phyloP scores from a whole-genome alignment of 2,113 vertebrate species.

The Anhinga rufa region DNA sequence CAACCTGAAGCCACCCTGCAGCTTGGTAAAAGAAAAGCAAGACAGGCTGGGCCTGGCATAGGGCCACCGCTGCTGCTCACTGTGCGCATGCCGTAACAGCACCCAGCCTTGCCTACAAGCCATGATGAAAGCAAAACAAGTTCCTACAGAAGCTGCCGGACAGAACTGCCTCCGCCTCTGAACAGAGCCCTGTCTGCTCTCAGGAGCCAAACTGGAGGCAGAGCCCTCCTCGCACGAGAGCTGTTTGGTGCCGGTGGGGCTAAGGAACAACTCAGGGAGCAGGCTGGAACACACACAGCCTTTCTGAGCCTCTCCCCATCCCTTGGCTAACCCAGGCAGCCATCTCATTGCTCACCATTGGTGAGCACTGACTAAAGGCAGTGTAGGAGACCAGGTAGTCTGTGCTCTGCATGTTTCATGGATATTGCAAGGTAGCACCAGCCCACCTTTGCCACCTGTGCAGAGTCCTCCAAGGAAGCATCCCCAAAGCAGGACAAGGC shows the following conservation, averaged over 20 bases:
- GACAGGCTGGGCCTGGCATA: background rate
- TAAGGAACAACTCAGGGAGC: background rate
- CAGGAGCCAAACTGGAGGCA: background rate
- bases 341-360: rapidly evolving
- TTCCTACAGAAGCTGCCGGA: background rate
- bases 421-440: background rate
- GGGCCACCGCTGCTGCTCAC: background rate
- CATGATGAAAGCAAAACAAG: background rate
- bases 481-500: background rate
- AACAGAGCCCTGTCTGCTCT: background rate
- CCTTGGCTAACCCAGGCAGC: background rate
- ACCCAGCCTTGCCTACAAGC: background rate
- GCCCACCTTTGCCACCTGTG: background rate
- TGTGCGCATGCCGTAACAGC: background rate
- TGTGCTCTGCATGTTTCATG: background rate
- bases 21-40: background rate
- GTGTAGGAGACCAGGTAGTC: background rate
- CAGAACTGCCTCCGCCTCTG: background rate
- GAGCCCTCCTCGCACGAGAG: background rate
- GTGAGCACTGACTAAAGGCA: background rate
- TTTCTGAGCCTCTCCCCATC: background rate
- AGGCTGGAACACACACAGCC: background rate
- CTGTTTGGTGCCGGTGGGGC: background rate
- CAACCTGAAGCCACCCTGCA: background rate
- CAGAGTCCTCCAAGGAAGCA: background rate